Evolutionary conservation across 2,797 vertebrate species (phyloP).

Genomic region (Pipistrellus pygmaeus): DNA sequence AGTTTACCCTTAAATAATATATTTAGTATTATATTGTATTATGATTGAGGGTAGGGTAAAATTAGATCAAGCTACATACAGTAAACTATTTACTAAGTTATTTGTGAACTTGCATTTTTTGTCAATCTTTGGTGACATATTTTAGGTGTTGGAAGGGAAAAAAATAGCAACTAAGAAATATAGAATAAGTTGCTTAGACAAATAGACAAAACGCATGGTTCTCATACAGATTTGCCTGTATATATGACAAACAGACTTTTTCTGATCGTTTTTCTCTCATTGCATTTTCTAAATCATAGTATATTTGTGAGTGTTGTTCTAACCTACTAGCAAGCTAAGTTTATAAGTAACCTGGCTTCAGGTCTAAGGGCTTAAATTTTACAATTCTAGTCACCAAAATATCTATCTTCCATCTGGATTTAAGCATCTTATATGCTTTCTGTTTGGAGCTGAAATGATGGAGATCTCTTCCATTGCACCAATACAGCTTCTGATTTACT

Average conservation of each 20-base stretch:
- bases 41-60: background rate
- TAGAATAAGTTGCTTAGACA: background rate
- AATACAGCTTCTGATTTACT: slow-evolving; percentile 40
- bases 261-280: background rate
- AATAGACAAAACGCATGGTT: background rate
- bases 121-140: background rate
- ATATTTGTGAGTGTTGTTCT: background rate
- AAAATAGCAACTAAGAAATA: background rate
- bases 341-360: background rate
- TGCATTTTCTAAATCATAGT: background rate
- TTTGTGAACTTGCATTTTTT: background rate
- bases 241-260: background rate
- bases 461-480: background rate
- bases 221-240: background rate
- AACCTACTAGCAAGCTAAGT: background rate
- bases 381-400: slow-evolving; percentile 37
- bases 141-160: background rate
- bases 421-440: background rate
- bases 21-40: background rate
- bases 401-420: slow-evolving; percentile 2
- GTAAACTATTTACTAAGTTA: background rate
- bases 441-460: background rate
- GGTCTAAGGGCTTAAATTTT: background rate
- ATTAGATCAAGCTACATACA: background rate
- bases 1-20: background rate